phyloP scores from a whole-genome alignment of 2,113 vertebrate species.

The Micronycteris hirsuta region DNA sequence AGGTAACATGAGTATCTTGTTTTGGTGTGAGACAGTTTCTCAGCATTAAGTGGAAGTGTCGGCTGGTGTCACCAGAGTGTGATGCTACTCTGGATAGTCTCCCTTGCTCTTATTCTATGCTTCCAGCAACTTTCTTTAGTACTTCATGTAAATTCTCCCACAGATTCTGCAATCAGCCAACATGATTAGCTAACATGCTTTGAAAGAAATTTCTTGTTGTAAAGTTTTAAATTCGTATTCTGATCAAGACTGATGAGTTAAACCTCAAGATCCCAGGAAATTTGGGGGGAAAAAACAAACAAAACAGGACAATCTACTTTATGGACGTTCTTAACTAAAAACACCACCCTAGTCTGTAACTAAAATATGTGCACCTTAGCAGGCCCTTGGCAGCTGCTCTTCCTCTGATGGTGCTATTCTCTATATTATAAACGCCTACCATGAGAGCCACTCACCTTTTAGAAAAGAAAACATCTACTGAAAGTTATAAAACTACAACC shows the following conservation, averaged over 20 bases:
- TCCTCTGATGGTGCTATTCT: neutral
- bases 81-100: neutral
- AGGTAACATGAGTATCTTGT: neutral
- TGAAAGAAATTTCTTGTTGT: conserved; percentile 40
- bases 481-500: neutral
- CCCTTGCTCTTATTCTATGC: neutral
- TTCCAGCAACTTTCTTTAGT: conserved; percentile 14
- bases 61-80: neutral
- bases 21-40: conserved; percentile 10
- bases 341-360: neutral
- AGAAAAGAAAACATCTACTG: neutral
- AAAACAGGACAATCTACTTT: neutral
- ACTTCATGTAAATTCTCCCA: conserved; percentile 21
- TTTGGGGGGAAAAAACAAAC: neutral
- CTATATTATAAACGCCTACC: neutral
- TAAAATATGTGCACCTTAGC: neutral
- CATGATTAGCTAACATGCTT: conserved; percentile 12
- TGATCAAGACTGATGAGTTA: conserved; percentile 2
- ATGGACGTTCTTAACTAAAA: conserved; percentile 11
- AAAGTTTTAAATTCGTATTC: conserved; percentile 53
- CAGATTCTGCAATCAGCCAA: neutral
- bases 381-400: neutral
- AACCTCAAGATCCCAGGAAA: neutral
- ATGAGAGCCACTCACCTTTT: neutral
- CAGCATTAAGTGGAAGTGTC: neutral